A percentile compares a stretch with the other conserved stretches of the same genome.
Conservation (phyloP, 2,888 invertebrate species). For the Noctua pronuba region DNA sequence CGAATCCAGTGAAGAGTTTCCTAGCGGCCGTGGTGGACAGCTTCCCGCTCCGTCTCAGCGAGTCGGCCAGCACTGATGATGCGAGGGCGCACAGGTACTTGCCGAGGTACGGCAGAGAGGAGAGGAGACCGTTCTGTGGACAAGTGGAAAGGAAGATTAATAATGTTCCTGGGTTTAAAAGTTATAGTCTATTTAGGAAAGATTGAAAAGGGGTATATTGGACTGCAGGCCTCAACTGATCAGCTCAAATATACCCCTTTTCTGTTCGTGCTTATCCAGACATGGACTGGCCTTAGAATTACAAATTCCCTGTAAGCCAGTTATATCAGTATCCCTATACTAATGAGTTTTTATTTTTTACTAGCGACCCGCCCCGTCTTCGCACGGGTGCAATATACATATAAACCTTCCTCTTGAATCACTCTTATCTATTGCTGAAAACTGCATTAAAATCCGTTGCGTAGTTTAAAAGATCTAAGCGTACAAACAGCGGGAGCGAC, state of each 20-base stretch:
- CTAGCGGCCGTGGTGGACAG: constrained; percentile 94
- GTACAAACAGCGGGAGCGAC: too few relatives aligned
- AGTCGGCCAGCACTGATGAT: constrained; percentile 94
- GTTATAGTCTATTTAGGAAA: not conserved
- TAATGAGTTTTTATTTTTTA: not conserved
- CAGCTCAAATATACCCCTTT: too few relatives aligned
- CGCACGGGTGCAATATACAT: too few relatives aligned
- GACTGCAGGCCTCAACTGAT: not conserved
- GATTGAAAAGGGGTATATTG: not conserved
- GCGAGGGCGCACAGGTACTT: constrained; percentile 95
- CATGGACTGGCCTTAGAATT: not conserved
- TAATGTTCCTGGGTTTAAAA: not conserved
- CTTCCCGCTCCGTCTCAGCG: constrained; percentile 91
- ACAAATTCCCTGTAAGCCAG: not conserved
- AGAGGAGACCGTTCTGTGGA: constrained; percentile 94
- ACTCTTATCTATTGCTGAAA: too few relatives aligned
- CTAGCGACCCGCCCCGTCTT: too few relatives aligned
- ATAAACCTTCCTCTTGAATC: too few relatives aligned
- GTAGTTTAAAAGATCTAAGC: too few relatives aligned
- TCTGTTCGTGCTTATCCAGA: not conserved
- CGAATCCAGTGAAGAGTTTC: constrained; percentile 87
- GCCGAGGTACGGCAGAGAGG: constrained; percentile 96
- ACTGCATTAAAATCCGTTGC: too few relatives aligned
- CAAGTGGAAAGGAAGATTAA: constrained; percentile 32
- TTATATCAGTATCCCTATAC: not conserved